These are phyloP conservation scores for Sphenodon punctatus DNA, from an alignment of 2,797 vertebrate genomes.

Conservation along the genomic window DNA sequence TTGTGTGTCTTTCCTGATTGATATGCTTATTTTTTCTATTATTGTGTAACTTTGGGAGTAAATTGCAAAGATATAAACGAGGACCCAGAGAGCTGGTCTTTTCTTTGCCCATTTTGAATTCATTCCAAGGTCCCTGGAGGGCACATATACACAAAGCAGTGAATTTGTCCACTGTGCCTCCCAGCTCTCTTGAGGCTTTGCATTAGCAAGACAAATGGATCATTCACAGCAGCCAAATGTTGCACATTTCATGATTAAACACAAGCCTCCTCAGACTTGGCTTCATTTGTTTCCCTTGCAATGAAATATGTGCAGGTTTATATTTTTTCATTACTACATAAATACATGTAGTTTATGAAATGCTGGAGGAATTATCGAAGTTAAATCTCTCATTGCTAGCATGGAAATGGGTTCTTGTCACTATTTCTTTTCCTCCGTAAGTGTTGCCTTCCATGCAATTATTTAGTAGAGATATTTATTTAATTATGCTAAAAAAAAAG, in stretches of 20 bases:
- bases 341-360: slow-evolving; percentile 70
- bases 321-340: slow-evolving; percentile 69
- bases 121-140: slow-evolving; percentile 31
- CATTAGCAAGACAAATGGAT: slow-evolving; percentile 71
- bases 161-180: slow-evolving; percentile 36
- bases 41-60: background rate
- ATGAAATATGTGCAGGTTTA: slow-evolving; percentile 71
- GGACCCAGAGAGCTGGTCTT: background rate
- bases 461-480: slow-evolving; percentile 19
- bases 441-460: background rate
- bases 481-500: slow-evolving; percentile 25
- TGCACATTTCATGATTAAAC: slow-evolving; percentile 71
- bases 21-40: background rate
- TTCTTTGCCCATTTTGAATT: background rate
- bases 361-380: slow-evolving; percentile 44
- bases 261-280: slow-evolving; percentile 37
- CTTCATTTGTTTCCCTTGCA: slow-evolving; percentile 68
- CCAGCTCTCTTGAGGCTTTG: slow-evolving; percentile 14
- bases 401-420: background rate
- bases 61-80: background rate
- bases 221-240: slow-evolving; percentile 63
- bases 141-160: background rate
- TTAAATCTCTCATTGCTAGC: slow-evolving; percentile 38
- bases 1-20: background rate
- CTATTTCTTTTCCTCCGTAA: slow-evolving; percentile 10